These are phyloP conservation scores for Petrosia ficiformis DNA, from an alignment of 37 sponge, comb jelly and placozoan genomes.

Conservation along the genomic window DNA sequence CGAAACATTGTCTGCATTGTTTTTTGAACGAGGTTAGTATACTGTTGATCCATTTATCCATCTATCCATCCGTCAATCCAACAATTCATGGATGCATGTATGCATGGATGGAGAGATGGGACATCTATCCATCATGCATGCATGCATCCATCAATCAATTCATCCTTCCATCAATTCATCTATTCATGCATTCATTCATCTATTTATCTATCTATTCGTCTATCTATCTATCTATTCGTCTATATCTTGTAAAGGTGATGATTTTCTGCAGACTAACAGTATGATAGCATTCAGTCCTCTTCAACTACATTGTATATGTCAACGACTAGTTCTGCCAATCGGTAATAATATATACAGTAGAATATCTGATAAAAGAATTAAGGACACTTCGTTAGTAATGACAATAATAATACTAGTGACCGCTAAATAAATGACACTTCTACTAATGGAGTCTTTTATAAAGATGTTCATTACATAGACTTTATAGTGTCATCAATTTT, in stretches of 20 bases:
- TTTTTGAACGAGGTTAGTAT: slow-evolving; percentile 29
- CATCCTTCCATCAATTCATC: too few species aligned
- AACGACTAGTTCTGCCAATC: slow-evolving; percentile 40
- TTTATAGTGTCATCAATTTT: too few species aligned
- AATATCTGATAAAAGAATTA: neutral
- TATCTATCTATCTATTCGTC: neutral
- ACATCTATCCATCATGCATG: neutral
- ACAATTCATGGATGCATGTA: neutral
- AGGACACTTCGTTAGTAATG: too few species aligned
- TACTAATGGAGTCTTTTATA: too few species aligned
- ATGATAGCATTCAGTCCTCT: slow-evolving; percentile 36
- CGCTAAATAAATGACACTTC: too few species aligned
- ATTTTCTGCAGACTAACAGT: slow-evolving; percentile 3
- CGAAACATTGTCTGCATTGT: slow-evolving; percentile 24
- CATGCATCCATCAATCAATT: too few species aligned
- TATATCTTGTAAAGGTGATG: slow-evolving; percentile 5
- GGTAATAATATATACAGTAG: slow-evolving; percentile 2
- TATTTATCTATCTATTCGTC: too few species aligned
- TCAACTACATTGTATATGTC: slow-evolving; percentile 63
- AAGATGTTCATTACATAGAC: too few species aligned
- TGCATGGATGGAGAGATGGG: neutral
- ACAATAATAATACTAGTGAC: too few species aligned
- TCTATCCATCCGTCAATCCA: too few species aligned
- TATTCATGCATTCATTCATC: too few species aligned
- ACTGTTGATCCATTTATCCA: too few species aligned